phyloP scores from a whole-genome alignment of 2,888 invertebrate genomes.

The Thecophora atra region DNA sequence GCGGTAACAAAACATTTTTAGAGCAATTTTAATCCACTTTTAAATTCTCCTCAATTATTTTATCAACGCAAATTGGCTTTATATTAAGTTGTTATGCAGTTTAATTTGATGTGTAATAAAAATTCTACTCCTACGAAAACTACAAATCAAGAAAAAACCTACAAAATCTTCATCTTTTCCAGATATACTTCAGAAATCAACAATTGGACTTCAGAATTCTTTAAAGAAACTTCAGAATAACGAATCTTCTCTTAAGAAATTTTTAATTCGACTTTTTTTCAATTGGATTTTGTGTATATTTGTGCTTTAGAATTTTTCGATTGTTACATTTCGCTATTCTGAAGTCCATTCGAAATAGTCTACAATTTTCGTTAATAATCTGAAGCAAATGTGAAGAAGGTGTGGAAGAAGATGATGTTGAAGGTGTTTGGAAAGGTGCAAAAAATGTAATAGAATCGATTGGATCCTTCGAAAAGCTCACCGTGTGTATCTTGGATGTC shows the following conservation, averaged over 20 bases:
- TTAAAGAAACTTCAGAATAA: background rate
- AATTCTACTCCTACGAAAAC: no score
- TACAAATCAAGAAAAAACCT: no score
- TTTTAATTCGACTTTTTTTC: background rate
- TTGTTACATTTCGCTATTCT: background rate
- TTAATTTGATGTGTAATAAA: no score
- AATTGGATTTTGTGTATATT: background rate
- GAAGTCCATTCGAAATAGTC: background rate
- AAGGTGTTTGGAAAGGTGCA: background rate
- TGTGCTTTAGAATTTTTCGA: background rate
- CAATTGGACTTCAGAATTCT: no score
- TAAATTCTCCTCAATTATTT: no score
- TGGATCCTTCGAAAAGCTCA: slow-evolving; percentile 66
- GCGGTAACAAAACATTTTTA: background rate
- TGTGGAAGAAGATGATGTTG: background rate
- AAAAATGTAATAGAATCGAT: background rate
- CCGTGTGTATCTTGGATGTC: slow-evolving; percentile 87
- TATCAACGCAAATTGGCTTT: no score
- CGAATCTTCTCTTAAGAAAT: background rate
- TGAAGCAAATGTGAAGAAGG: background rate
- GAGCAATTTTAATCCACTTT: no score
- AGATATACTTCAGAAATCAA: no score
- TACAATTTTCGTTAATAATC: background rate
- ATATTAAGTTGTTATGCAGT: no score
- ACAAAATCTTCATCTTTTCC: no score